These are phyloP conservation scores for Gavia stellata DNA, from an alignment of 2,113 vertebrate genomes.

Conservation along the genomic window DNA sequence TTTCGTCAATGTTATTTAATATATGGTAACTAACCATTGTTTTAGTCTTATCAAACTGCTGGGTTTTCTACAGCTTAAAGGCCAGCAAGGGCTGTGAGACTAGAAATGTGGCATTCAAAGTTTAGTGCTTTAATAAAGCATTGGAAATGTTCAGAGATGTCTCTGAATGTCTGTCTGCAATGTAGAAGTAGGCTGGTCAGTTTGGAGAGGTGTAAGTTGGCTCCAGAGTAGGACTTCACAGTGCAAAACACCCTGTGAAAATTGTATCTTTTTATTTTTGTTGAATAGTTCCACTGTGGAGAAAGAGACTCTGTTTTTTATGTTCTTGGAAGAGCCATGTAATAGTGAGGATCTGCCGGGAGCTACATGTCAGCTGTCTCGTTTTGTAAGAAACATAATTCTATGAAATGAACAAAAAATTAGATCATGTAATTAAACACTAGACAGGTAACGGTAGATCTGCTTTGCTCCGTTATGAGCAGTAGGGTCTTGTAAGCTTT, in stretches of 20 bases:
- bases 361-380: neutral
- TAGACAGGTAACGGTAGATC: neutral
- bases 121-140: neutral
- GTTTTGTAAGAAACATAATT: neutral
- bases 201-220: neutral
- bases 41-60: neutral
- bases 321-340: neutral
- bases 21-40: neutral
- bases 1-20: neutral
- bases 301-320: neutral
- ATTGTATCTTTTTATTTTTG: neutral
- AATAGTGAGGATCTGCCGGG: neutral
- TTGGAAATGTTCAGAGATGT: neutral
- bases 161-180: rapidly evolving
- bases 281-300: neutral
- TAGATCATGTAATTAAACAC: neutral
- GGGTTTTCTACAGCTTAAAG: neutral
- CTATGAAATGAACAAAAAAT: neutral
- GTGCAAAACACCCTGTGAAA: neutral
- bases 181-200: neutral
- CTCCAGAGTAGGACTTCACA: neutral
- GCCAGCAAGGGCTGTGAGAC: neutral
- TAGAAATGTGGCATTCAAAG: rapidly evolving
- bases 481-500: neutral
- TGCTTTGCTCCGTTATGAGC: neutral